A percentile compares a stretch with the other conserved stretches of the same genome.
These are phyloP conservation scores for Gephyroberyx darwinii DNA, from an alignment of 2,797 vertebrate genomes.

Conservation along the genomic window DNA sequence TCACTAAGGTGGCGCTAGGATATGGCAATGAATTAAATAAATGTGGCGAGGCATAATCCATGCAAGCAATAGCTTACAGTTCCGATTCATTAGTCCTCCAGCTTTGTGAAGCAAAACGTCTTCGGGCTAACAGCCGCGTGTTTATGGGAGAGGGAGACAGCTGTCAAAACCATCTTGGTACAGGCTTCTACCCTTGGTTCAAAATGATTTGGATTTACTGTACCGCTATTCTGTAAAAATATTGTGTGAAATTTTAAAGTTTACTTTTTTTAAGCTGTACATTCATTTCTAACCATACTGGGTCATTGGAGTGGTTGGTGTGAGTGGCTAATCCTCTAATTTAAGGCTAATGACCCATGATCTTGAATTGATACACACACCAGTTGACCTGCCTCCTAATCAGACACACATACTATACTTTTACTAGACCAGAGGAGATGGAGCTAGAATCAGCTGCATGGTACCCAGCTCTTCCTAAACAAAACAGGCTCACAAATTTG, in stretches of 20 bases:
- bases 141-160: slow-evolving; percentile 44
- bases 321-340: neutral
- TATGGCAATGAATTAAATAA: slow-evolving; percentile 60
- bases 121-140: slow-evolving; percentile 47
- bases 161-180: slow-evolving; percentile 40
- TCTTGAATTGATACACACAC: slow-evolving; percentile 2
- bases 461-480: neutral
- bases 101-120: slow-evolving; percentile 46
- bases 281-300: slow-evolving; percentile 10
- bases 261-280: slow-evolving; percentile 12
- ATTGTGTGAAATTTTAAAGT: slow-evolving; percentile 6
- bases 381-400: slow-evolving; percentile 1
- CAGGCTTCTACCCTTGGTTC: slow-evolving; percentile 22
- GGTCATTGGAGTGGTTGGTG: neutral
- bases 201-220: slow-evolving; percentile 13
- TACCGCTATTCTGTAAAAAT: neutral
- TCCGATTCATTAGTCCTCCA: slow-evolving; percentile 60
- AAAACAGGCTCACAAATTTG: neutral
- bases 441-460: neutral
- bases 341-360: neutral
- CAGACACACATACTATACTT: slow-evolving; percentile 1
- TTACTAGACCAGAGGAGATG: neutral
- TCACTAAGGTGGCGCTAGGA: slow-evolving; percentile 34
- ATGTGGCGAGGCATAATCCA: slow-evolving; percentile 46
- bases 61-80: slow-evolving; percentile 62